phyloP scores from a whole-genome alignment of 2,797 vertebrate genomes.

The Enteromius paludinosus region DNA sequence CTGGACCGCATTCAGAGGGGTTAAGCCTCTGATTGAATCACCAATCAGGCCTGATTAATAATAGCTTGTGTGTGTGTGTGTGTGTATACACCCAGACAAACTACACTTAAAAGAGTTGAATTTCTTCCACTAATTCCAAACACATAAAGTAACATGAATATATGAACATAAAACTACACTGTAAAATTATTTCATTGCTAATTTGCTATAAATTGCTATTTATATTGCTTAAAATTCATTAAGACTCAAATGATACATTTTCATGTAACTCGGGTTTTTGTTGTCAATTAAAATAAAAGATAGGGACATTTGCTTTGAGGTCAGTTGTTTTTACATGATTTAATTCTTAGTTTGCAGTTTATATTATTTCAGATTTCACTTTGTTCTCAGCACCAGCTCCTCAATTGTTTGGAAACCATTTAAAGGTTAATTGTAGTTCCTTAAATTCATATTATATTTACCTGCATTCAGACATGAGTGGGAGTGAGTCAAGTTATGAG shows the following conservation, averaged over 20 bases:
- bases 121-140: not conserved
- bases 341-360: not conserved
- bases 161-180: not conserved
- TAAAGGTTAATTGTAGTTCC: not conserved
- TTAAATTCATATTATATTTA: slow-evolving; percentile 12
- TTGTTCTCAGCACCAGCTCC: not conserved
- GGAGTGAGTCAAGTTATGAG: not conserved
- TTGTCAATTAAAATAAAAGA: not conserved
- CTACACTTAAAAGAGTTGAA: not conserved
- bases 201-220: not conserved
- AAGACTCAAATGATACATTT: not conserved
- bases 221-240: not conserved
- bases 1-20: slow-evolving; percentile 35
- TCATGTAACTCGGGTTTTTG: not conserved
- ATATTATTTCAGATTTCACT: not conserved
- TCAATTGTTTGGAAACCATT: not conserved
- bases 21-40: slow-evolving; percentile 24
- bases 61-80: not conserved
- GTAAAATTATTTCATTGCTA: not conserved
- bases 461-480: not conserved
- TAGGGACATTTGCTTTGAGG: not conserved
- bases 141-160: not conserved
- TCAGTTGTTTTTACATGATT: not conserved
- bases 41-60: not conserved
- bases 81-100: not conserved